phyloP scores from a whole-genome alignment of 2,113 vertebrate genomes.

The Triplophysa siluroides region DNA sequence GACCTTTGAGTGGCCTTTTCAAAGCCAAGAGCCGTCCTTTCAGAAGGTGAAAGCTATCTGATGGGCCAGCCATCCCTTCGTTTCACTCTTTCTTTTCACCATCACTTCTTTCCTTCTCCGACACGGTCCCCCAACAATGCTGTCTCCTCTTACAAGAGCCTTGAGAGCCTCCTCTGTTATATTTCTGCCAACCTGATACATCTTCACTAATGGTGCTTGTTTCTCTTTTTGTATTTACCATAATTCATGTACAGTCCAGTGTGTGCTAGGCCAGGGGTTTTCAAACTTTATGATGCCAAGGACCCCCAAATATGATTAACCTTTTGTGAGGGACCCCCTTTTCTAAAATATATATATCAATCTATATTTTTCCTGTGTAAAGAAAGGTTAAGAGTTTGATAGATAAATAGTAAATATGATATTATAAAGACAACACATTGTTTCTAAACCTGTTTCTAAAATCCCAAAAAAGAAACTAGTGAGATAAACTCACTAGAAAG shows the following conservation, averaged over 20 bases:
- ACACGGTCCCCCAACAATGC: slow-evolving; percentile 40
- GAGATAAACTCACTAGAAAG: too few relatives aligned
- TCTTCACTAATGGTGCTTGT: slow-evolving; percentile 8
- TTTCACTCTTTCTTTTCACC: slow-evolving; percentile 37
- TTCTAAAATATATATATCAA: too few relatives aligned
- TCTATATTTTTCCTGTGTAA: too few relatives aligned
- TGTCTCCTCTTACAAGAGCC: slow-evolving; percentile 42
- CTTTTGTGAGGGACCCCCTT: too few relatives aligned
- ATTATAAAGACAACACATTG: too few relatives aligned
- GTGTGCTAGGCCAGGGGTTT: too few relatives aligned
- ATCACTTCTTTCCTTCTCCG: slow-evolving; percentile 30
- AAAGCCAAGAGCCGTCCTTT: slow-evolving; percentile 47
- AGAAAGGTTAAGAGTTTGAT: too few relatives aligned
- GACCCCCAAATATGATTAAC: too few relatives aligned
- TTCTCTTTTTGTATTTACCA: neutral
- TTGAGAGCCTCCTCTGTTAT: slow-evolving; percentile 40
- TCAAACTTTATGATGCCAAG: too few relatives aligned
- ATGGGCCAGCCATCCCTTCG: slow-evolving; percentile 52
- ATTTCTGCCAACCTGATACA: slow-evolving; percentile 46
- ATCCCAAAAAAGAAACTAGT: too few relatives aligned
- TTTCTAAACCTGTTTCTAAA: too few relatives aligned
- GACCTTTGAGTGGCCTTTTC: slow-evolving; percentile 51
- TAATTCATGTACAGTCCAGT: neutral
- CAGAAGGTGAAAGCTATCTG: slow-evolving; percentile 58
- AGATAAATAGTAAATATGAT: too few relatives aligned